Evolutionary conservation across 2,797 vertebrate species (phyloP).

Genomic region (Epinephelus malabaricus): DNA sequence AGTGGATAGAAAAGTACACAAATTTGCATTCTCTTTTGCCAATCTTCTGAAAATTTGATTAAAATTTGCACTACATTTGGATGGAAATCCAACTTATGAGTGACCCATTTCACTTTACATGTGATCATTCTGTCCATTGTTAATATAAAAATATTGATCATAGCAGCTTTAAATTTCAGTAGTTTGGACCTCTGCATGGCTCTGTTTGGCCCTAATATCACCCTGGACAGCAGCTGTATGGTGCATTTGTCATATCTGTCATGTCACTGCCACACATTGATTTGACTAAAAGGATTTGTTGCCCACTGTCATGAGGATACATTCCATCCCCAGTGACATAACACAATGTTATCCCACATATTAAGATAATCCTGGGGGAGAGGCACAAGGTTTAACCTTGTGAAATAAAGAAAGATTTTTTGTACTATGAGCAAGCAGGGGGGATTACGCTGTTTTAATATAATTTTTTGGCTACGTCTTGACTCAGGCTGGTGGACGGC

Average conservation of each 20-base stretch:
- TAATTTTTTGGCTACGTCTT: conserved; percentile 66
- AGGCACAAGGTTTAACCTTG: conserved; percentile 72
- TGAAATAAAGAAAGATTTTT: conserved; percentile 70
- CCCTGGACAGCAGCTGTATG: conserved; percentile 37
- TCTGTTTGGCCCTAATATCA: conserved; percentile 20
- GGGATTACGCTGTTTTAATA: conserved; percentile 71
- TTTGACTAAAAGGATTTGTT: conserved; percentile 81
- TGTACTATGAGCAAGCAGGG: conserved; percentile 46
- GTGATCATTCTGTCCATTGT: too few species aligned
- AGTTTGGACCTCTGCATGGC: background rate
- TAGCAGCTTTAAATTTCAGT: too few species aligned
- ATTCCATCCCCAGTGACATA: conserved; percentile 75
- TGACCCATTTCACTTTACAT: too few species aligned
- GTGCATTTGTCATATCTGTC: conserved; percentile 62
- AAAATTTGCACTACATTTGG: too few species aligned
- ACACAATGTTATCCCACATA: conserved; percentile 78
- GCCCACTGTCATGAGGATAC: conserved; percentile 72
- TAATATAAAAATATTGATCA: too few species aligned
- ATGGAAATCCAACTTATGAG: too few species aligned
- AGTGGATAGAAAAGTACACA: too few species aligned
- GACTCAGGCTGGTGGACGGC: conserved; percentile 55
- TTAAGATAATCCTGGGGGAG: conserved; percentile 77
- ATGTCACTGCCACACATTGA: conserved; percentile 71
- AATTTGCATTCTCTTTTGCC: too few species aligned
- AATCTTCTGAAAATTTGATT: too few species aligned